These are phyloP conservation scores for Macrobrachium nipponense DNA, from an alignment of 1,140 invertebrate species.

Conservation along the genomic window DNA sequence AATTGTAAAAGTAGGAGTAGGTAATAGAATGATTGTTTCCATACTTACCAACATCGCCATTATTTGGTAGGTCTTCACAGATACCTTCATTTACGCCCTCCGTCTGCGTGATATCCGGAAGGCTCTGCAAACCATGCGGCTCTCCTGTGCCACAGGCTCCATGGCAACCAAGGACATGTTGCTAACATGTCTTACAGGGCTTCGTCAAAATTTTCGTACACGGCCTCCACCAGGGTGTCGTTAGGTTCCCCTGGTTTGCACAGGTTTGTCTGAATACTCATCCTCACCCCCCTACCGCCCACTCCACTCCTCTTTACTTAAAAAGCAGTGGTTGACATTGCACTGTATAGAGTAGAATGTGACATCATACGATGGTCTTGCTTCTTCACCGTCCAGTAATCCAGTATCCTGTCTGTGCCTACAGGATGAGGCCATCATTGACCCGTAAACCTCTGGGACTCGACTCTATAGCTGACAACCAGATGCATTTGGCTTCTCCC, in stretches of 20 bases:
- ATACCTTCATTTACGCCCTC: slow-evolving; percentile 53
- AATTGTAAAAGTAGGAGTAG: no score
- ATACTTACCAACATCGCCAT: neutral
- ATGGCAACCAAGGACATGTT: neutral
- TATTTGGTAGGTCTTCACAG: slow-evolving; percentile 41
- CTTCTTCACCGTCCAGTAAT: no score
- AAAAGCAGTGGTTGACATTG: neutral
- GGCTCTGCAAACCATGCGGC: slow-evolving; percentile 35
- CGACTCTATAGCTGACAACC: no score
- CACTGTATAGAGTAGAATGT: no score
- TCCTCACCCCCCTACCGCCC: no score
- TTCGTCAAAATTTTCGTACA: slow-evolving; percentile 28
- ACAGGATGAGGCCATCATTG: no score
- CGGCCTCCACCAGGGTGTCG: slow-evolving; percentile 38
- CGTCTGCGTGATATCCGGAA: slow-evolving; percentile 45
- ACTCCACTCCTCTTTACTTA: neutral
- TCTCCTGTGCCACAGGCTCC: neutral
- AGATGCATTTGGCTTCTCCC: no score
- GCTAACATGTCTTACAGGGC: neutral
- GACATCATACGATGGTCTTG: no score
- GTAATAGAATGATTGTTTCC: no score
- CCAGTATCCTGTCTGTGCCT: no score
- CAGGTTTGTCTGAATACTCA: slow-evolving; percentile 13
- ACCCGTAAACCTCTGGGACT: no score
- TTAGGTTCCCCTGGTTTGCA: slow-evolving; percentile 16